Percentiles rank a stretch among this genome's conserved stretches.
These are phyloP conservation scores for Montipora sp. DNA, from an alignment of 64 coral and sea anemone species.

Conservation along the genomic window DNA sequence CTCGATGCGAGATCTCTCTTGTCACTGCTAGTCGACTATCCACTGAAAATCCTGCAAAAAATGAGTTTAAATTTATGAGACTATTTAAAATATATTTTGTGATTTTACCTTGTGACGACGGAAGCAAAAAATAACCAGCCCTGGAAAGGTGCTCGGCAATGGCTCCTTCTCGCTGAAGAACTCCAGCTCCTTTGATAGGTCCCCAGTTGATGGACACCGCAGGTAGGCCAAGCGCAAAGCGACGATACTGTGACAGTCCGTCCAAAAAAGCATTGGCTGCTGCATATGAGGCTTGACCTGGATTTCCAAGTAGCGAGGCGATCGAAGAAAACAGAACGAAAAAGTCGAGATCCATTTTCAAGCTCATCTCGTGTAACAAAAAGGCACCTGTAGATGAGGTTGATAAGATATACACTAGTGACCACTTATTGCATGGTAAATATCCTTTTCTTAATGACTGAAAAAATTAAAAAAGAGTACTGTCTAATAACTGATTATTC, in stretches of 20 bases:
- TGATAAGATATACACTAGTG: neutral
- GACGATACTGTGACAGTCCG: conserved; percentile 70
- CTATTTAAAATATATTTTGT: too few relatives aligned
- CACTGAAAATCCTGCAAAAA: too few relatives aligned
- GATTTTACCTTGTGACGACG: conserved; percentile 58
- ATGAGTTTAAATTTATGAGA: too few relatives aligned
- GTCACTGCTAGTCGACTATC: too few relatives aligned
- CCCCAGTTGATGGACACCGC: conserved; percentile 83
- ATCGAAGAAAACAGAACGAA: conserved; percentile 86
- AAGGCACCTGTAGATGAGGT: conserved; percentile 42
- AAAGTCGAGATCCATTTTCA: conserved; percentile 86
- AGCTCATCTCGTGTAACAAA: conserved; percentile 74
- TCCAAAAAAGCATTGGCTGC: conserved; percentile 82
- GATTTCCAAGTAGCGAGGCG: conserved; percentile 75
- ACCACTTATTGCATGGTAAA: neutral
- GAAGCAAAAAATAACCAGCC: conserved; percentile 62
- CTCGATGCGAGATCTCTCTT: too few relatives aligned
- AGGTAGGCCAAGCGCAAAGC: conserved; percentile 53
- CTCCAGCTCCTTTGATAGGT: conserved; percentile 77
- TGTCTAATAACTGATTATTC: too few relatives aligned
- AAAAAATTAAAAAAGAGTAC: neutral
- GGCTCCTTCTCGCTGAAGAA: conserved; percentile 58
- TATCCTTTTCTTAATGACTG: neutral
- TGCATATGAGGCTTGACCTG: conserved; percentile 70
- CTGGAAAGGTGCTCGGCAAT: conserved; percentile 49